Base-by-base conservation (phyloP, 2,113 vertebrate species). In the Gasterosteus aculeatus region DNA sequence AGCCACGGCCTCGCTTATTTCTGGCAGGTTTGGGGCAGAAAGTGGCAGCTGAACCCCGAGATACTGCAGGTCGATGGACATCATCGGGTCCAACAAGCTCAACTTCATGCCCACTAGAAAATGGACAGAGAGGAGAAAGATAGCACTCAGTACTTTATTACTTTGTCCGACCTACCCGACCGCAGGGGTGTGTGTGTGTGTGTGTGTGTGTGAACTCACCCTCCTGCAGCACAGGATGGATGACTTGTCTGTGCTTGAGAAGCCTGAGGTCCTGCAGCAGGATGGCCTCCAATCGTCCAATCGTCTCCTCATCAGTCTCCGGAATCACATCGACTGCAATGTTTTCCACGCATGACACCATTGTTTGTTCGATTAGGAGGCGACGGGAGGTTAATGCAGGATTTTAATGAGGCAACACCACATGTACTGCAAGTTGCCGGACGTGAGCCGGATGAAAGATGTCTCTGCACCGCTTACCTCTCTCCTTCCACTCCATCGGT, bases 161-260 rank as follows among this genome's bases (percentile, higher is more conserved):
- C 80, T 85, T 88, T 51, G n/a, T 26, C 15, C 8, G 14, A 58
- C 7, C 39, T 7, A 2, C 4, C 63, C 0, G 7, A 59, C 31
- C 19, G 29, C 14, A 19, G 60, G 5, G 56, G 29, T n/a, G 39
- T 41, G 41, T 42, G 4, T 22, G n/a, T 29, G 54, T 44, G 63
- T 58, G 5, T 44, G 63, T 60, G 2, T 41, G 33, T 54, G 5
- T 54, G 22, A 51, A 72, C 90, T 83, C 84, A 99, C 97, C 97
- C 88, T 97, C 94, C 86, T 96, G 96, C 83, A 98, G 95, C 54
- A 93, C 93, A 26, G 96, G 96, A 89, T 99, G 97, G 91, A 98
- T 96, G 69, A 96, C 95, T 87, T 98, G 97, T 80, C 94, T 95
- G 79, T 98, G 94, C 80, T 95, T 93, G 82, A 95, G 89, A n/a